phyloP scores from a whole-genome alignment of 2,113 vertebrate species.

The Mormoops blainvillei region DNA sequence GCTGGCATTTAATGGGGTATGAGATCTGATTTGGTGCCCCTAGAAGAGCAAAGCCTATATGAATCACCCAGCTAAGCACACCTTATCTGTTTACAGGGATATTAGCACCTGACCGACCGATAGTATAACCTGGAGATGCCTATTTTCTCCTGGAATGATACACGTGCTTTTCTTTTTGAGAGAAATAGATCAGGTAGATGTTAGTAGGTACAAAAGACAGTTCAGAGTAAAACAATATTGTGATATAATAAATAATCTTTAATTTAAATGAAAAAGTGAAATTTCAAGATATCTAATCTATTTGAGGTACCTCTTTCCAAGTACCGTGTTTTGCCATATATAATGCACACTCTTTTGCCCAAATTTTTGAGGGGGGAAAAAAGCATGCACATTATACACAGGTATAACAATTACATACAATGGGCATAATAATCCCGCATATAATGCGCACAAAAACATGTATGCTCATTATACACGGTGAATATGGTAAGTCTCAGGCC shows the following conservation, averaged over 20 bases:
- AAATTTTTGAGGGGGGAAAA: too few relatives aligned
- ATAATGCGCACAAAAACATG: too few relatives aligned
- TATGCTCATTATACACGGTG: too few relatives aligned
- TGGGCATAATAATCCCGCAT: too few relatives aligned
- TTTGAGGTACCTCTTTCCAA: background rate
- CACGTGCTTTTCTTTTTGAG: background rate
- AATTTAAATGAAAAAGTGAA: constrained; percentile 19
- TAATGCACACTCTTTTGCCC: too few relatives aligned
- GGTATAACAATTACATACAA: too few relatives aligned
- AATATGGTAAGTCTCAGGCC: background rate
- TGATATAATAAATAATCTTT: background rate
- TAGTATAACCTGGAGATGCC: background rate
- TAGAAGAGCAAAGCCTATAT: background rate
- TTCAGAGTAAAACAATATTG: background rate
- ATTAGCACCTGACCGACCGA: background rate
- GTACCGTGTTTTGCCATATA: too few relatives aligned
- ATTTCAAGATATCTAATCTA: background rate
- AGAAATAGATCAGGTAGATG: background rate
- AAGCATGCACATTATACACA: too few relatives aligned
- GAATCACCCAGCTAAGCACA: background rate
- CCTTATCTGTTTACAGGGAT: background rate
- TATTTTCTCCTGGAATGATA: background rate
- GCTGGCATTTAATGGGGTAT: background rate
- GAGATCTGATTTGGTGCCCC: background rate
- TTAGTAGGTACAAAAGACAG: background rate